A percentile compares a stretch with the other conserved stretches of the same genome.
Evolutionary conservation across 2,113 vertebrate species (phyloP).

Genomic region (Sphyrna mokarran): DNA sequence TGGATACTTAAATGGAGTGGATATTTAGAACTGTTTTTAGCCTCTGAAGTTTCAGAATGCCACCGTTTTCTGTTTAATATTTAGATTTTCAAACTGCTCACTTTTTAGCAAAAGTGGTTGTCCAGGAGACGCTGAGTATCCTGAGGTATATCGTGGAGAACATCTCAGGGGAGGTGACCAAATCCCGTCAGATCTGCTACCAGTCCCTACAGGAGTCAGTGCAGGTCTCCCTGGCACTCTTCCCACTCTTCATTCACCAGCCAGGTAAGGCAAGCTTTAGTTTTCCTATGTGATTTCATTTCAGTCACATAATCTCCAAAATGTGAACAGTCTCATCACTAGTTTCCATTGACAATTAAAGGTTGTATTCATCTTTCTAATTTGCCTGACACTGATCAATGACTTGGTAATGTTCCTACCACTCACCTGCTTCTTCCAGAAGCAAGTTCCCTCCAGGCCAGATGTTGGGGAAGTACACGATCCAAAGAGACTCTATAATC

Average conservation of each 20-base stretch:
- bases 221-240: conserved; percentile 90
- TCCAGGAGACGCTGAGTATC: conserved; percentile 87
- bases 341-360: neutral
- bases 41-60: neutral
- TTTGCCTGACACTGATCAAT: neutral
- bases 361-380: neutral
- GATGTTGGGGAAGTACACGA: neutral
- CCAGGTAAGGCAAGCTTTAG: conserved; percentile 66
- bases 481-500: neutral
- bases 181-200: conserved; percentile 95
- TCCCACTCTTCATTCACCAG: conserved; percentile 92
- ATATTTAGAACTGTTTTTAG: neutral
- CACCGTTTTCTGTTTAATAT: neutral
- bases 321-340: neutral
- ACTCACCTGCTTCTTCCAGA: neutral
- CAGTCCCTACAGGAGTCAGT: conserved; percentile 94
- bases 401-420: neutral
- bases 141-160: conserved; percentile 86
- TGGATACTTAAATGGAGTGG: neutral
- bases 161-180: conserved; percentile 88
- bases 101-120: conserved; percentile 74
- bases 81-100: neutral
- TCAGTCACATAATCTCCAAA: neutral
- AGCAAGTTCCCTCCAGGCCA: neutral
- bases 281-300: neutral